Evolutionary conservation across 30 jellyfish, hydroid and myxozoan species (phyloP).

Genomic region (Catostylus mosaicus): DNA sequence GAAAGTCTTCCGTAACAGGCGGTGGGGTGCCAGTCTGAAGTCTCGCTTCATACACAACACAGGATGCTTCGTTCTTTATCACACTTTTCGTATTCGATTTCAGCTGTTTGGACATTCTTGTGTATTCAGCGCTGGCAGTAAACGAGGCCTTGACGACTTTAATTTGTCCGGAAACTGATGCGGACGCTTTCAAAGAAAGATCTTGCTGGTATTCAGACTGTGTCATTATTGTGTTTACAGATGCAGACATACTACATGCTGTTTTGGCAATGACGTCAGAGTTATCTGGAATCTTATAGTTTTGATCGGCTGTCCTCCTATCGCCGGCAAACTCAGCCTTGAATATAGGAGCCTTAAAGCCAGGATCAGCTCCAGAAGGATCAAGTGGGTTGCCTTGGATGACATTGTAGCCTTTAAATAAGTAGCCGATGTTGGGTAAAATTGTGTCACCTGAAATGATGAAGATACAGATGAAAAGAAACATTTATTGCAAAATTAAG

Average conservation of each 20-base stretch:
- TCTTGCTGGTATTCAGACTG: slow-evolving; percentile 39
- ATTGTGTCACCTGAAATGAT: neutral
- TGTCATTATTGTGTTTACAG: slow-evolving; percentile 37
- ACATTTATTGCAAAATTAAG: too few species aligned
- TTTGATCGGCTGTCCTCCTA: slow-evolving; percentile 35
- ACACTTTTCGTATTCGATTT: slow-evolving; percentile 45
- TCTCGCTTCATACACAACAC: slow-evolving; percentile 50
- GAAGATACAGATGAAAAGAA: too few species aligned
- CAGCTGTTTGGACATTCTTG: slow-evolving; percentile 35
- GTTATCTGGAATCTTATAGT: slow-evolving; percentile 39
- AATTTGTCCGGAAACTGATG: slow-evolving; percentile 16
- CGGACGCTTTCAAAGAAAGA: slow-evolving; percentile 29
- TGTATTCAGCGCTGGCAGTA: slow-evolving; percentile 65
- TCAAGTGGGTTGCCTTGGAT: slow-evolving; percentile 46
- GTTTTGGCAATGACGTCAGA: slow-evolving; percentile 16
- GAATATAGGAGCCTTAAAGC: slow-evolving; percentile 25
- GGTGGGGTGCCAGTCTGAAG: slow-evolving; percentile 62
- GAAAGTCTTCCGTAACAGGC: slow-evolving; percentile 24
- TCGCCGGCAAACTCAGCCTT: slow-evolving; percentile 5
- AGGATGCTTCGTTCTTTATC: slow-evolving; percentile 58
- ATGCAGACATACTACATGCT: slow-evolving; percentile 33
- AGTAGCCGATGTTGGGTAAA: slow-evolving; percentile 47
- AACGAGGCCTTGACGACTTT: slow-evolving; percentile 47
- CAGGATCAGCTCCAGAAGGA: slow-evolving; percentile 39
- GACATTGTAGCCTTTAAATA: slow-evolving; percentile 53